phyloP scores from a whole-genome alignment of 2,797 vertebrate species.

The Helarctos malayanus region DNA sequence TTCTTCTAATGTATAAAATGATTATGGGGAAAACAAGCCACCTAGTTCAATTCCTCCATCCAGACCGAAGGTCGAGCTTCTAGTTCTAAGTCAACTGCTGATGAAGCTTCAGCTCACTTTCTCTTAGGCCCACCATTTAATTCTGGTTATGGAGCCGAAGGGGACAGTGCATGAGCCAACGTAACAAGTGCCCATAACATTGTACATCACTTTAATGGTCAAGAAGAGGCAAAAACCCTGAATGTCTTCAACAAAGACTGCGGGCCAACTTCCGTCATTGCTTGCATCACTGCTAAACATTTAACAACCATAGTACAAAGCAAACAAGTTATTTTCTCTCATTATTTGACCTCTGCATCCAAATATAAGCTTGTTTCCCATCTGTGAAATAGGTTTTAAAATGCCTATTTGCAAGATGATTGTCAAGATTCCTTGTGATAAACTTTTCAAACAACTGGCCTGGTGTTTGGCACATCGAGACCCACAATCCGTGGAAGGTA shows the following conservation, averaged over 20 bases:
- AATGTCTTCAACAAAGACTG: background rate
- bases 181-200: background rate
- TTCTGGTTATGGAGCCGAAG: slow-evolving; percentile 28
- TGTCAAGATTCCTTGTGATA: background rate
- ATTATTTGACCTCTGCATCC: background rate
- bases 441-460: background rate
- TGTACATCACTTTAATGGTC: background rate
- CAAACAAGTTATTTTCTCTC: background rate
- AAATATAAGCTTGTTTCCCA: background rate
- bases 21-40: background rate
- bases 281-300: background rate
- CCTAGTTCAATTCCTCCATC: slow-evolving; percentile 27
- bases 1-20: slow-evolving; percentile 7
- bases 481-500: background rate
- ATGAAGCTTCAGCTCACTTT: slow-evolving; percentile 21
- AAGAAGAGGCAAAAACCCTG: background rate
- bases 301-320: background rate
- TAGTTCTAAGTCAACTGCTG: slow-evolving; percentile 37
- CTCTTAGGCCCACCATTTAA: slow-evolving; percentile 52
- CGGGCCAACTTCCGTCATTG: background rate
- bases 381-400: slow-evolving; percentile 61
- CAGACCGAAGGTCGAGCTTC: background rate
- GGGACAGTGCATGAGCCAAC: background rate
- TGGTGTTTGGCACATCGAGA: background rate
- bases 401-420: background rate